phyloP scores from a whole-genome alignment of 1,140 invertebrate species.

The Philaenus spumarius region DNA sequence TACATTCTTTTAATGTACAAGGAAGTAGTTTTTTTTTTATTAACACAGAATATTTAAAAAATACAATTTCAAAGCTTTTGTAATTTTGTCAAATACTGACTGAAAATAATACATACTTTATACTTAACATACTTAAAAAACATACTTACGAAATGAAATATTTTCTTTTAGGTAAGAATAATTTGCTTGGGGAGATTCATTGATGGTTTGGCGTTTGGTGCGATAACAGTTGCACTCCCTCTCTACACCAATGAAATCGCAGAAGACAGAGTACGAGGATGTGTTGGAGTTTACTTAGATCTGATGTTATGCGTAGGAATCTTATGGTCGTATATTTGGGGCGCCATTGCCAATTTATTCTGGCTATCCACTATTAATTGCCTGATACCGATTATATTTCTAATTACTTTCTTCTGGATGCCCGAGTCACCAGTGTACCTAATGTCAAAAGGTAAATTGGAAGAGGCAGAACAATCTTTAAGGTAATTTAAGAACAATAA shows the following conservation, averaged over 20 bases:
- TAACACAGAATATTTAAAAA: too few species aligned
- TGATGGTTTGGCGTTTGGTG: conserved; percentile 54
- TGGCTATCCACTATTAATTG: conserved; percentile 39
- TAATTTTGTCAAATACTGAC: too few species aligned
- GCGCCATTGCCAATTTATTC: conserved; percentile 39
- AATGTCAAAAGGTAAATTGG: conserved; percentile 23
- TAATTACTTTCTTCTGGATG: conserved; percentile 41
- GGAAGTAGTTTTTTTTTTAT: too few species aligned
- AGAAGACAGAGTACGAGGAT: conserved; percentile 48
- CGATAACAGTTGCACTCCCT: conserved; percentile 54
- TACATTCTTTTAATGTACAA: too few species aligned
- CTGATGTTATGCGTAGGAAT: conserved; percentile 51
- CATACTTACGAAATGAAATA: too few species aligned
- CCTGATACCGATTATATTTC: conserved; percentile 42
- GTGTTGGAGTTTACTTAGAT: conserved; percentile 49
- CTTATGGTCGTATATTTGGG: conserved; percentile 46
- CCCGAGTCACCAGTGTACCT: conserved; percentile 42
- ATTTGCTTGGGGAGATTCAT: conserved; percentile 54
- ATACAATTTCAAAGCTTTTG: too few species aligned
- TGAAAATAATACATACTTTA: too few species aligned
- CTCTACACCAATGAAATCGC: conserved; percentile 41
- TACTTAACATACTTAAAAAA: too few species aligned
- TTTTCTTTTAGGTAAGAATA: conserved; percentile 19
- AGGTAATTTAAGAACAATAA: conserved; percentile 27
- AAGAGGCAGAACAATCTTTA: conserved; percentile 32